Percentiles rank a stretch among this genome's conserved stretches.
Conservation (phyloP, 2,113 vertebrate genomes). For the Syrrhaptes paradoxus region DNA sequence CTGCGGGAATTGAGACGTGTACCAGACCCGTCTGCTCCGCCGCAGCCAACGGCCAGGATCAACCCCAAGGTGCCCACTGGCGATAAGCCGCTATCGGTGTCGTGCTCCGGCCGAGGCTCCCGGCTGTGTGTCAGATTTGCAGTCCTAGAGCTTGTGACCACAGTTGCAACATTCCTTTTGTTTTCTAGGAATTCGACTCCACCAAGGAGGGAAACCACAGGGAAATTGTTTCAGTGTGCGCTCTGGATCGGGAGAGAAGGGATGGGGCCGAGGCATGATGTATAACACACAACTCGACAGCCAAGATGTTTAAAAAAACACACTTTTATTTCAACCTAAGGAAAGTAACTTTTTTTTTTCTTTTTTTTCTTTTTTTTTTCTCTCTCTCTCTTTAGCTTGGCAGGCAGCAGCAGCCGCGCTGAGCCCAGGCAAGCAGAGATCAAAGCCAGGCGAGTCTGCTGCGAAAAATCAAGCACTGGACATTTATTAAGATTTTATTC, state of each 20-base stretch:
- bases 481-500: constrained; percentile 62
- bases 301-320: constrained; percentile 26
- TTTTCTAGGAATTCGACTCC: constrained; percentile 77
- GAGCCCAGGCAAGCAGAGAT: constrained; percentile 50
- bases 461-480: constrained; percentile 28
- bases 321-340: background rate
- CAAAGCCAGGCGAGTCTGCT: constrained; percentile 54
- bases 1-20: rapidly evolving
- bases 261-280: constrained; percentile 52
- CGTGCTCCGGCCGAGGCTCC: background rate
- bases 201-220: constrained; percentile 73
- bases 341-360: background rate
- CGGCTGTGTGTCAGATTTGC: background rate
- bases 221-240: constrained; percentile 73
- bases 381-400: constrained; percentile 46
- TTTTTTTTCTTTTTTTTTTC: too few relatives aligned
- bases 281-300: constrained; percentile 20
- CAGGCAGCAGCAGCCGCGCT: constrained; percentile 6
- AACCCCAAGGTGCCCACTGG: background rate
- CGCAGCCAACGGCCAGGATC: background rate
- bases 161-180: constrained; percentile 67
- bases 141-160: background rate
- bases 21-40: background rate
- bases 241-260: constrained; percentile 31
- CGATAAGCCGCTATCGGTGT: background rate